Conservation (phyloP, 2,113 vertebrate genomes). For the Eidolon helvum region DNA sequence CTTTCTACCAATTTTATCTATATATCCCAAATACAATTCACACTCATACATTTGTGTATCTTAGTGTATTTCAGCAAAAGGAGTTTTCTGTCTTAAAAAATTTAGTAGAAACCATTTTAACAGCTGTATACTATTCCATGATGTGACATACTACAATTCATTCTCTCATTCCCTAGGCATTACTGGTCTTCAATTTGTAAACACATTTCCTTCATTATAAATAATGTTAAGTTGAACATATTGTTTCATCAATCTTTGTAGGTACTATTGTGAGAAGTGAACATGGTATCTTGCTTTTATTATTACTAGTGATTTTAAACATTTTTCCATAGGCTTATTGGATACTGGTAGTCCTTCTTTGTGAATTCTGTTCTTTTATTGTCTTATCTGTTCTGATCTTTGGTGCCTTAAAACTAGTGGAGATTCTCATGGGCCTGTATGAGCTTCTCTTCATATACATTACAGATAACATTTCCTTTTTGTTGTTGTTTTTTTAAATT, state of each 20-base stretch:
- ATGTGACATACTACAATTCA: neutral
- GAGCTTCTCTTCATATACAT: neutral
- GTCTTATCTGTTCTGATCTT: neutral
- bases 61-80: conserved; percentile 1
- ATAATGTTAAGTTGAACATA: neutral
- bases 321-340: neutral
- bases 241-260: neutral
- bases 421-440: neutral
- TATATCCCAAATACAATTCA: neutral
- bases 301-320: neutral
- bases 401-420: neutral
- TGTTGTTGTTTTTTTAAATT: neutral
- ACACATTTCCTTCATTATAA: neutral
- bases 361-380: neutral
- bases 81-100: neutral
- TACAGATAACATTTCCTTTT: neutral
- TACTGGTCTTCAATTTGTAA: neutral
- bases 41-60: neutral
- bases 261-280: neutral
- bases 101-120: too few species aligned
- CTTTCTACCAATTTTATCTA: neutral
- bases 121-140: neutral
- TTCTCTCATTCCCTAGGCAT: neutral
- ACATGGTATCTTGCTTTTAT: neutral
- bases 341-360: neutral